Evolutionary conservation across 2,797 vertebrate genomes (phyloP).

Genomic region (Mus minutoides): DNA sequence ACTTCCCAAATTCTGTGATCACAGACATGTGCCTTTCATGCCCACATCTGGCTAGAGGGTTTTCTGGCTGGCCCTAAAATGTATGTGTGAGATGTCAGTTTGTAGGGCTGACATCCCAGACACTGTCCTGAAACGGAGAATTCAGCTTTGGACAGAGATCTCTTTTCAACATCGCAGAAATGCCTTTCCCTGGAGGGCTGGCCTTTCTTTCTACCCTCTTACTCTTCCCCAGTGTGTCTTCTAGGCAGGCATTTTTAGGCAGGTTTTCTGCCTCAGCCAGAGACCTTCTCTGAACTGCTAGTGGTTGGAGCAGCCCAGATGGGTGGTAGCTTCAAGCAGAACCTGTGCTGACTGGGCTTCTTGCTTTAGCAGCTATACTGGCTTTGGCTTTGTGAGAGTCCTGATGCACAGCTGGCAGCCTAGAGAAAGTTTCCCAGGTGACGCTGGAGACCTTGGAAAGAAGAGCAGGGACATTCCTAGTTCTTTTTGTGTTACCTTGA

Average conservation of each 20-base stretch:
- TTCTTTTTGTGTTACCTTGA: not conserved
- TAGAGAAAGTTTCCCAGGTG: slow-evolving; percentile 26
- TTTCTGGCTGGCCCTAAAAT: not conserved
- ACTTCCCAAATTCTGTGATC: not conserved
- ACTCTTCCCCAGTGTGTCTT: not conserved
- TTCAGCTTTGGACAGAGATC: not conserved
- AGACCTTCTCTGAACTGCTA: not conserved
- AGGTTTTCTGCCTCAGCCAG: not conserved
- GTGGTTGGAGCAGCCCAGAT: not conserved
- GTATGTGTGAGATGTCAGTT: not conserved
- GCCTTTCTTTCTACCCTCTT: not conserved
- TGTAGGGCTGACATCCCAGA: slow-evolving; percentile 21
- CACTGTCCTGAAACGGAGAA: not conserved
- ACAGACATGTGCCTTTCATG: not conserved
- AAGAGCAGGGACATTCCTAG: not conserved
- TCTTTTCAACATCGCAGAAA: not conserved
- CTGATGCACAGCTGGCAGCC: not conserved
- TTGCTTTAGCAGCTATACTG: not conserved
- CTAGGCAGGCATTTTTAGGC: not conserved
- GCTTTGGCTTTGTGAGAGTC: not conserved
- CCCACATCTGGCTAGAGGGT: not conserved
- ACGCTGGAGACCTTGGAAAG: not conserved
- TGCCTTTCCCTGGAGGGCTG: not conserved
- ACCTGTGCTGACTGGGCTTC: not conserved
- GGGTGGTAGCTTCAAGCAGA: not conserved